Percentiles rank a stretch among this genome's conserved stretches.
These are phyloP conservation scores for Bos indicus DNA, from an alignment of 2,113 vertebrate species.

Conservation along the genomic window DNA sequence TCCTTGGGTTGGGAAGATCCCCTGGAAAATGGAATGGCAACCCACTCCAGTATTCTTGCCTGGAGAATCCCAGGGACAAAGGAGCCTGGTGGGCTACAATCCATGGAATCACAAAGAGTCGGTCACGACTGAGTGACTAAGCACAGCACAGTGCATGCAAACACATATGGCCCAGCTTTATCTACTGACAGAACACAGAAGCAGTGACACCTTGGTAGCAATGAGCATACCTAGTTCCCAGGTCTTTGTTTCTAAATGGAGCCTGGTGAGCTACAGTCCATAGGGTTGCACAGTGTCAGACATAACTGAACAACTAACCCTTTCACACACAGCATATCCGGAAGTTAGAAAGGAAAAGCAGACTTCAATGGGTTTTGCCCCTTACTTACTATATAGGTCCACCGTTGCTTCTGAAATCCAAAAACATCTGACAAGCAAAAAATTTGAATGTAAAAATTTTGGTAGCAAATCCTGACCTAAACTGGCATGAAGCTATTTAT, in stretches of 20 bases:
- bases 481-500: background rate
- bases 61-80: background rate
- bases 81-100: background rate
- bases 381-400: background rate
- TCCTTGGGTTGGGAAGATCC: background rate
- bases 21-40: background rate
- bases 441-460: background rate
- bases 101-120: background rate
- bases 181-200: background rate
- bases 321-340: background rate
- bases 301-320: background rate
- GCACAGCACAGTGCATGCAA: background rate
- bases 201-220: background rate
- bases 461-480: background rate
- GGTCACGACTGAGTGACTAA: background rate
- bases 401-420: background rate
- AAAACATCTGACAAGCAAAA: background rate
- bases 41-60: background rate
- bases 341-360: conserved; percentile 18
- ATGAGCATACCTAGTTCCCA: background rate
- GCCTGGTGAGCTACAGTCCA: background rate
- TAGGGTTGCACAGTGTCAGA: background rate
- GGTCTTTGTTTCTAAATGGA: background rate
- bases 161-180: background rate
- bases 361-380: background rate